A percentile compares a stretch with the other conserved stretches of the same genome.
Conservation (phyloP, 30 jellyfish, hydroid and myxozoan species). For the Aurelia sp. region DNA sequence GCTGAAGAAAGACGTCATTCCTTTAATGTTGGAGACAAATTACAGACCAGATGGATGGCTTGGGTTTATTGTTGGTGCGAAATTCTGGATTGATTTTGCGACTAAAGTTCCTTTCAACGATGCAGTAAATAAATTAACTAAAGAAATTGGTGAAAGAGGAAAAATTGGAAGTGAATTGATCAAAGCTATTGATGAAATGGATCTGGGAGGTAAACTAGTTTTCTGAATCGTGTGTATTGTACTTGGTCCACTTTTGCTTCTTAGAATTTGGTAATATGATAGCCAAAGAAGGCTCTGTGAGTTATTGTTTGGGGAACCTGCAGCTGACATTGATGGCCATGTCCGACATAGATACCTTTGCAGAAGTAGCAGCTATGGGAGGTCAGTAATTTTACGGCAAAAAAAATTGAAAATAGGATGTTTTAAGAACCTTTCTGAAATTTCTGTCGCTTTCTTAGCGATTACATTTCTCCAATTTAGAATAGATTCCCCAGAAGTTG, state of each 20-base stretch:
- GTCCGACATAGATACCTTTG: neutral
- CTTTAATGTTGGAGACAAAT: constrained; percentile 71
- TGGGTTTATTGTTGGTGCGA: constrained; percentile 89
- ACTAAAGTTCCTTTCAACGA: constrained; percentile 2
- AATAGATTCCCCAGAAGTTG: no score
- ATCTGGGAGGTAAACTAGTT: constrained; percentile 24
- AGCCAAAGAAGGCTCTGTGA: neutral
- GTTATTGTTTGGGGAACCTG: neutral
- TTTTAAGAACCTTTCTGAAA: no score
- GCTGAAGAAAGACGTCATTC: constrained; percentile 63
- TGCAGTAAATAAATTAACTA: constrained; percentile 28
- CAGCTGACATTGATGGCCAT: neutral
- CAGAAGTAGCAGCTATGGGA: no score
- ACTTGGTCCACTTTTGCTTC: neutral
- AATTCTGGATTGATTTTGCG: constrained; percentile 82
- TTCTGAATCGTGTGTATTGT: no score
- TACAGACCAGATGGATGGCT: constrained; percentile 95
- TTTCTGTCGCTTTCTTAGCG: no score
- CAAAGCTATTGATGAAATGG: constrained; percentile 60
- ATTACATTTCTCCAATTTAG: no score
- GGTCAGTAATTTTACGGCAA: no score
- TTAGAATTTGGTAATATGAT: neutral
- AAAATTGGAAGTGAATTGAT: constrained; percentile 15
- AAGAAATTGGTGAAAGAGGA: constrained; percentile 69
- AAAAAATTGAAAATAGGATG: no score